Base-by-base conservation (phyloP, 2,797 vertebrate genomes). In the Perodicticus potto region DNA sequence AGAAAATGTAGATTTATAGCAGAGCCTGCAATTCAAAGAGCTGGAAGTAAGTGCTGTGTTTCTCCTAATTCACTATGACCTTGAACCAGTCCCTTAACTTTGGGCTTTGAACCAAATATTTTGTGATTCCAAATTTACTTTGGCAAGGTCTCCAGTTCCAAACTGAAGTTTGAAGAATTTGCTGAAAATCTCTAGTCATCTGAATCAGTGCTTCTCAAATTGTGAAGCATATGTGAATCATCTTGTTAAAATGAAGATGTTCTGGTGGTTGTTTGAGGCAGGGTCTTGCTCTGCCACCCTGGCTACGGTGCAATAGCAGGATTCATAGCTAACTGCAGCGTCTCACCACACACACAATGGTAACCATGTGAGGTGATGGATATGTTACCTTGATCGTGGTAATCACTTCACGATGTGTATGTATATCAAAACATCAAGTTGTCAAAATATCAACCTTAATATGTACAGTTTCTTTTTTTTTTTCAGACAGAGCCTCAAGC, bases 131-230 rank as follows among this genome's bases (percentile, higher is more conserved):
- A 92, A 82, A 55, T 69, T 83, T 86, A 55, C 45, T 57, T 93
- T 92, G 49, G 82, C 76, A 92, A 74, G 43, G 34, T n/a, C 43
- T 96, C 45, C 40, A 40, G 16, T 82, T 94, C 80, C 72, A 86
- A 93, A 91, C 25, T 83, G 73, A 76, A 57, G 76, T 72, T 45
- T 72, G 72, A 94, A 85, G 45, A 59, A 77, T 63, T 73, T 91
- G 29, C 86, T 82, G 59, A 90, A 65, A 81, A 95, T 78, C 29
- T 29, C 43, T 37, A 72, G n/a, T 78, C 61, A 85, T 43, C 67
- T 43, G 91, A 89, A 70, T 82, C 57, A 32, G 57, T 7, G 11
- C n/a, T 82, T 78, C 92, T 78, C 72, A 78, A 49, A 78, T 19
- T 45, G 3, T 77, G 12, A 73, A 5, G 11, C 2, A 5, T 5